Evolutionary conservation across 2,888 invertebrate species (phyloP).

Genomic region (Oligia fasciuncula): DNA sequence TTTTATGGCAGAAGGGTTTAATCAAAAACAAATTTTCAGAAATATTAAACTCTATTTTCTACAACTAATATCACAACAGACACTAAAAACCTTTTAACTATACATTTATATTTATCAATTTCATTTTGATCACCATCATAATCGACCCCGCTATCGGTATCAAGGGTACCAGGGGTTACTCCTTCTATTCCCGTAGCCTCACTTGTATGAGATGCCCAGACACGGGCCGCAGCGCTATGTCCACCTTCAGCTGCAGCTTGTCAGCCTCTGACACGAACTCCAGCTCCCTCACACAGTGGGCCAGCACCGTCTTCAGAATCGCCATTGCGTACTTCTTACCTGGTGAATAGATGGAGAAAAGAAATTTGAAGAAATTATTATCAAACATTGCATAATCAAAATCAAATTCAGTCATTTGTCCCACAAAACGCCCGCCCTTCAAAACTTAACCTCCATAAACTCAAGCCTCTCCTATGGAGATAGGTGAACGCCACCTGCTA

Average conservation of each 20-base stretch:
- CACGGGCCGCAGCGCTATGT: conserved; percentile 72
- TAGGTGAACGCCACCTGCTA: too few relatives aligned
- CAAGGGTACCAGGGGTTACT: not conserved
- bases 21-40: not conserved
- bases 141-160: not conserved
- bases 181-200: conserved; percentile 33
- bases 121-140: not conserved
- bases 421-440: too few relatives aligned
- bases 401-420: too few relatives aligned
- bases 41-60: not conserved
- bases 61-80: conserved; percentile 6
- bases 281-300: conserved; percentile 75
- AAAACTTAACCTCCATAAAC: too few relatives aligned
- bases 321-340: conserved; percentile 81
- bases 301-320: conserved; percentile 77
- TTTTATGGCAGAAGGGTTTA: not conserved
- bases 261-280: conserved; percentile 73
- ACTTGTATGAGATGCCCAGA: conserved; percentile 76
- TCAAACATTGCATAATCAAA: too few relatives aligned
- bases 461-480: too few relatives aligned
- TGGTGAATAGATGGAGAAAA: conserved; percentile 45
- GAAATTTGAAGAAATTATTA: not conserved
- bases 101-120: not conserved
- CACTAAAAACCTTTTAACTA: not conserved
- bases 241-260: conserved; percentile 74